Evolutionary conservation across 2,113 vertebrate genomes (phyloP), one percentile per base, ranked within the genome.

Genomic region (Sylvia atricapilla): DNA sequence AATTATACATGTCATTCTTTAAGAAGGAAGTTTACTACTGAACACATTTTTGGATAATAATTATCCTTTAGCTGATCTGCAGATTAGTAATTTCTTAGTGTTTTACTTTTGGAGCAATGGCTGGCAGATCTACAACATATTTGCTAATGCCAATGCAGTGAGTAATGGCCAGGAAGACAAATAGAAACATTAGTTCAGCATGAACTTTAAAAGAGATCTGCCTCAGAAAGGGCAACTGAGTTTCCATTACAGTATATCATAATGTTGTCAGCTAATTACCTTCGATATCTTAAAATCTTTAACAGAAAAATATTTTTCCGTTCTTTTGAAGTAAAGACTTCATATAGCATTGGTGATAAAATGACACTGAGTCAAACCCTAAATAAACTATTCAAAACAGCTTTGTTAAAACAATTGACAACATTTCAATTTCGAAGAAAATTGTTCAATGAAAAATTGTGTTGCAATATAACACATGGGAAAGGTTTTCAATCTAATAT

Each of bases 321-420:
- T 56, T 10, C 44, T 55, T 90, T 82, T 82, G 55, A 21, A 49
- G 44, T 37, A 35, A 59, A 69, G 8, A 22, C 7, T 88, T 88
- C 41, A n/a, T 33, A 23, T 10, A 68, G 13, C 22, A 31, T 83
- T 81, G 53, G 13, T 90, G 62, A 77, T 63, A 76, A 9, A 82
- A 70, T 39, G 63, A 58, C 31, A 58, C 21, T 43, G 22, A 0
- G 2, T n/a, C 59, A 87, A 68, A 55, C 9, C 39, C 58, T 87
- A 94, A 94, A 88, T 43, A 82, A 91, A 87, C 15, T 84, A 85
- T 52, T 93, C 94, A 89, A 96, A 52, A 33, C 31, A 87, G 19
- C 53, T 78, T 82, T 85, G 86, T 93, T 96, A 81, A 93, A 94
- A 83, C 13, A 96, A 90, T 93, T 94, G 77, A n/a, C 74, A 94